phyloP scores from a whole-genome alignment of 2,797 vertebrate genomes.

The Crocodylus rhombifer region DNA sequence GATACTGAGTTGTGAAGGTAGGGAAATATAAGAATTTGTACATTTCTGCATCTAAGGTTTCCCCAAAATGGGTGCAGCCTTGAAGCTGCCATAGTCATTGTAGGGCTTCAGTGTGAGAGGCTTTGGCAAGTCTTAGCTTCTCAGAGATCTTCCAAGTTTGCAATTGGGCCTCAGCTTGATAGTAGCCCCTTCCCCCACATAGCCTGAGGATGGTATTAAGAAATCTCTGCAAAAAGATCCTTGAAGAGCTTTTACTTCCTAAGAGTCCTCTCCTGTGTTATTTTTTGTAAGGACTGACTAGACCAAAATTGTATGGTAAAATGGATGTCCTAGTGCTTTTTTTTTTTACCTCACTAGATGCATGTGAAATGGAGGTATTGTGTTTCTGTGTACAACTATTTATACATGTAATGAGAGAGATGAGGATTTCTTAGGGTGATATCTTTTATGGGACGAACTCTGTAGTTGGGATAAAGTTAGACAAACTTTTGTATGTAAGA shows the following conservation, averaged over 20 bases:
- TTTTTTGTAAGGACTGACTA: conserved; percentile 35
- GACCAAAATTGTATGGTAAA: no score
- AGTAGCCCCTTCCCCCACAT: neutral
- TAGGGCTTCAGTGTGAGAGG: neutral
- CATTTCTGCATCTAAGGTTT: neutral
- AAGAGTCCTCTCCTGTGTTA: neutral
- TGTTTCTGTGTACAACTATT: conserved; percentile 57
- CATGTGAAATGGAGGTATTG: conserved; percentile 41
- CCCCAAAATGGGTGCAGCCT: neutral
- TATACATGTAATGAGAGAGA: conserved; percentile 50
- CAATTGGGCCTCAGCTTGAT: neutral
- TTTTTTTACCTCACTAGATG: neutral
- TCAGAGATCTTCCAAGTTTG: neutral
- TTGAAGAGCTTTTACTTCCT: neutral
- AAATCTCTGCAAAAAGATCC: conserved; percentile 38
- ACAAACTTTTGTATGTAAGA: no score
- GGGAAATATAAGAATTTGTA: no score
- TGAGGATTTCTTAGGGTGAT: no score
- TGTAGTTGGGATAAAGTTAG: no score
- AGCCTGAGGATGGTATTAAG: neutral
- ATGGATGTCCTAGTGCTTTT: neutral
- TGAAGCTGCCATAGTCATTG: neutral
- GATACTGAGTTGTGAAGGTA: neutral
- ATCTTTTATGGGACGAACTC: no score
- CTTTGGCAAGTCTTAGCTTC: neutral